Base-by-base conservation (phyloP, 1,140 invertebrate species). In the Zaprionus ornatus region DNA sequence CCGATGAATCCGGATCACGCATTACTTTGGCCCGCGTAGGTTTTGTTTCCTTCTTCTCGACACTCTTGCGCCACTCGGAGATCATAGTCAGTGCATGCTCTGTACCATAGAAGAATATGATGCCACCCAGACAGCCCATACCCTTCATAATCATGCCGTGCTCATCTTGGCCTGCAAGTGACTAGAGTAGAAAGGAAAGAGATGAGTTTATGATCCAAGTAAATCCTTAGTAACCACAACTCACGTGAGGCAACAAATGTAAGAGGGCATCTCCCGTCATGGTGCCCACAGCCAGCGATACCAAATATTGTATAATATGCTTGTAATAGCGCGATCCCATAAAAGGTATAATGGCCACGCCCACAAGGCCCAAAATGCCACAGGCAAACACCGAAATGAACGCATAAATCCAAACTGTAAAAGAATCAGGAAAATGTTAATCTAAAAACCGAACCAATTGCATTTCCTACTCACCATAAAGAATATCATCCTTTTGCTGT, bases 321-420 rank as follows among this genome's bases (percentile, higher is more conserved):
- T 98, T 96, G 91, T 98, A 99, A 93, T 98, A 97, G 62, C 95
- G 95, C 85, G 97, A 97, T 91, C 97, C 95, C 96, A 98, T 98
- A 12, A 98, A 95, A 2, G 97, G 97, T 90, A 98, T 97, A 3
- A 98, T 96, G 25, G 95, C 95, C 21, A 98, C 95, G 12, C 96
- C 97, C 10, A 98, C 92, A 45, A 98, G 91, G 37, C 97, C 97
- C 80, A 97, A 97, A 4, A 97, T 93, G 85, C 97, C 97, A 71
- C 98, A 98, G 37, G 96, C 93, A 27, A 97, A 92, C 77, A 98
- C 97, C 76, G 97, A 96, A 40, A 96, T 81, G 21, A 95, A 95
- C 1, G 97, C 96, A 92, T 97, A 98, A 13, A 97, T 80, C 97
- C 97, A 98, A 13, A 97, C 96, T 96, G 92, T 2, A 76, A 94